Base-by-base conservation (phyloP, 2,888 invertebrate species). In the Serrognathus titanus region DNA sequence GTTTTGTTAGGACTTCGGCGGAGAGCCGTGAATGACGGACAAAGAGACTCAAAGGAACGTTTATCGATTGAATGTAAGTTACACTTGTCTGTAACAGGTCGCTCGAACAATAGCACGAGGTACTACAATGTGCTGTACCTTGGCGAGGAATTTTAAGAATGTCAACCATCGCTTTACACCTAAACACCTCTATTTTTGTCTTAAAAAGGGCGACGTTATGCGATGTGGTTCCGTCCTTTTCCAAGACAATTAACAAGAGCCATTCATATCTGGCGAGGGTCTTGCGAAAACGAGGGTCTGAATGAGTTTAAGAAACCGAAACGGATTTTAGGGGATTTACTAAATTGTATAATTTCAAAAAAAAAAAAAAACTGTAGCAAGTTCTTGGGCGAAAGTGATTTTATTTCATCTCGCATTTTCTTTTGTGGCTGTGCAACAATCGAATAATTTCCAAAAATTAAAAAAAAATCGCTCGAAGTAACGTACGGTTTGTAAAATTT, bases 101-200 rank as follows among this genome's bases (percentile, higher is more conserved):
- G 58, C 56, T 55, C 43, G 36, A 58, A 68, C 67, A 68, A 68
- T 64, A 53, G 63, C 46, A 53, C 51, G 59, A 57, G 58, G 61
- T 55, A 46, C 53, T 53, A 64, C 65, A 66, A 63, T 67, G 53
- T 57, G 24, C 24, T 31, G 61, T 60, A 60, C 63, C 63, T 60
- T 62, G 54, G 58, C 57, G 55, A 59, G 60, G 66, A 68, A 68
- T 68, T 58, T 64, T 54, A 66, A 68, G 66, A 67, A 65, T 68
- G 67, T 66, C 64, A 62, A 60, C 60, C 55, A 57, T 55, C 52
- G 63, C 66, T 68, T 66, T 66, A 64, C 66, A 64, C 62, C 61
- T 53, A 65, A 64, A 66, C 67, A 65, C 66, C 62, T 65, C 57
- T 31, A 31, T 31, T 31, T 31, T 31, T 31, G 24, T 31, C 24